Evolutionary conservation across 2,888 invertebrate species (phyloP), one percentile per base, ranked within the genome.

Genomic region (Caprella mutica): DNA sequence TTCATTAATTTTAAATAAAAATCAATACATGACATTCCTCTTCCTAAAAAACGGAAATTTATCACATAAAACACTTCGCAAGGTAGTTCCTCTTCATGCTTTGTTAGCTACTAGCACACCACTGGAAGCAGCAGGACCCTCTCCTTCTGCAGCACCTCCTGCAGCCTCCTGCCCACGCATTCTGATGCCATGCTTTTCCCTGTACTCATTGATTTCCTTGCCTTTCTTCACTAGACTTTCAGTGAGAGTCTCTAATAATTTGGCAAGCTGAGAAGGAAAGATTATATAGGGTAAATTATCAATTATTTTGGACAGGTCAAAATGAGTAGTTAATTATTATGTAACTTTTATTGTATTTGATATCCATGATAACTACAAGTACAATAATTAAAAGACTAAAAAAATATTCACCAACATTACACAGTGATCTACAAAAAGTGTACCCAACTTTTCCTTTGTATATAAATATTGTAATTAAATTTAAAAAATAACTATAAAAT

Each of bases 191-290:
- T 92, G 81, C 69, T 84, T 83, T 70, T 91, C 90, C 71, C 91
- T 86, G 73, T 87, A 96, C 66, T 87, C 85, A 72, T 92, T 90
- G 61, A 96, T 84, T 74, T 94, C 92, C 65, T 79, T 75, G 1
- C 94, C 93, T 74, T 93, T 94, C 69, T 82, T 81, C 38, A 82
- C 77, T 48, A 96, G 77, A 72, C 92, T 87, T 59, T 85, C 85
- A 59, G 83, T 84, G 39, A 92, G 77, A 54, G 80, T 79, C 68
- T 83, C 81, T 57, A 90, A 81, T n/a, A 89, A 80, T 71, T 84
- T 83, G 24, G 81, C 80, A 66, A 93, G 77, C 78, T 86, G 80
- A n/a, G 75, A 71, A 64, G 65, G 60, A 66, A 65, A 65, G 8
- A 38, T 23, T 38, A 38, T 33, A 12, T n/a, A n/a, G n/a, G n/a